A percentile compares a stretch with the other conserved stretches of the same genome.
phyloP scores from a whole-genome alignment of 2,113 vertebrate species.

The Macaca nemestrina region DNA sequence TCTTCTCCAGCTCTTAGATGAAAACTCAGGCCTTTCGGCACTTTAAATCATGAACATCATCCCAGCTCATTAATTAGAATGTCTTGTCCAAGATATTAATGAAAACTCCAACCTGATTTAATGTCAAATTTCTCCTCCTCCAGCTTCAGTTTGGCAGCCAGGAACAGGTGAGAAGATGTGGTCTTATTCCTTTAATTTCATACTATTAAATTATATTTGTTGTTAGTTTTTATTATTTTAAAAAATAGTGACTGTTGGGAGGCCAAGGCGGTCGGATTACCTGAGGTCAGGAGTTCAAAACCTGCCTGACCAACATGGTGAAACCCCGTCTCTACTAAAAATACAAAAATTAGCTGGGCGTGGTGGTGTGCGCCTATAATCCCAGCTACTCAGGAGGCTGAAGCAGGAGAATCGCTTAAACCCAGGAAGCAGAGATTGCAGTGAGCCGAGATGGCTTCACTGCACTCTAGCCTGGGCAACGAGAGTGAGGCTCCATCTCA shows the following conservation, averaged over 20 bases:
- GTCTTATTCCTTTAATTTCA: neutral
- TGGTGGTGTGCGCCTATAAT: too few species aligned
- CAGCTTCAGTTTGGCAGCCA: neutral
- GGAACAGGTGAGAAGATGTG: neutral
- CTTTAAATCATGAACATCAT: neutral
- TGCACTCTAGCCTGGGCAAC: too few species aligned
- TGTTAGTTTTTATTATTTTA: neutral
- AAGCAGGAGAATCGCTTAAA: too few species aligned
- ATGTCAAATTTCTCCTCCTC: neutral
- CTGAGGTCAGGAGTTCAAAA: too few species aligned
- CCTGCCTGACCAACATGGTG: too few species aligned
- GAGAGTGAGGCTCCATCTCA: too few species aligned
- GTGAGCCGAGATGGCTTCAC: fast-evolving
- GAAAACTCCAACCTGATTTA: neutral
- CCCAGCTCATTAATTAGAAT: neutral
- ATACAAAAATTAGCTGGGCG: too few species aligned
- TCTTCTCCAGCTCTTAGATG: neutral
- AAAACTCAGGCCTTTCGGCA: neutral
- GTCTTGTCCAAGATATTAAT: neutral
- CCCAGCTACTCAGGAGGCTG: too few species aligned
- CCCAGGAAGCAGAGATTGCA: too few species aligned
- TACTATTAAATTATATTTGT: conserved; percentile 12
- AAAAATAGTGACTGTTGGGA: neutral
- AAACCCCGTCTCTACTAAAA: too few species aligned
- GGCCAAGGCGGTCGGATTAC: fast-evolving